Evolutionary conservation across 2,888 invertebrate species (phyloP).

Genomic region (Habrosyne pyritoides): DNA sequence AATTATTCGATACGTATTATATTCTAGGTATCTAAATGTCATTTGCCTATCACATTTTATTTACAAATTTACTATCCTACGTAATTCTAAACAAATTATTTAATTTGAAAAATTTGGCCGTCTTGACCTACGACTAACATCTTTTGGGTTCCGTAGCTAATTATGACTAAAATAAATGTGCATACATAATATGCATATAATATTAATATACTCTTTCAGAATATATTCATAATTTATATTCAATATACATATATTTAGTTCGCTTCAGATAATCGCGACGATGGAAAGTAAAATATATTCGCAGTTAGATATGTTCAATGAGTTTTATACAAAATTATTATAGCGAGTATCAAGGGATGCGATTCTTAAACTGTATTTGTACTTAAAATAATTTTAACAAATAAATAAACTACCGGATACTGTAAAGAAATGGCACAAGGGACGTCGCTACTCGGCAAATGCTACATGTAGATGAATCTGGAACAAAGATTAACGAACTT

Average conservation of each 20-base stretch:
- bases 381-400: slow-evolving; percentile 25
- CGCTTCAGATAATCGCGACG: neutral
- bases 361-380: slow-evolving; percentile 33
- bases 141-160: slow-evolving; percentile 25
- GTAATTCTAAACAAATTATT: slow-evolving; percentile 27
- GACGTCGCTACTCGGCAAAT: slow-evolving; percentile 56
- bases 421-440: slow-evolving; percentile 58
- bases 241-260: neutral
- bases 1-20: neutral
- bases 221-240: neutral
- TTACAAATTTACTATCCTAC: slow-evolving; percentile 16
- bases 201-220: slow-evolving; percentile 20
- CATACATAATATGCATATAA: slow-evolving; percentile 12
- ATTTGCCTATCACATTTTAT: slow-evolving; percentile 13
- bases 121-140: slow-evolving; percentile 52
- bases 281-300: neutral
- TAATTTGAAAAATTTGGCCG: slow-evolving; percentile 55
- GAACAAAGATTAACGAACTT: slow-evolving; percentile 47
- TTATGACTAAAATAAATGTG: slow-evolving; percentile 16
- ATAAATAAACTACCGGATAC: slow-evolving; percentile 67
- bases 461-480: slow-evolving; percentile 56
- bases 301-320: slow-evolving; percentile 61
- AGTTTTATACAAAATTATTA: slow-evolving; percentile 64
- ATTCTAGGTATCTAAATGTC: neutral
- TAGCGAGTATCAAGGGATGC: slow-evolving; percentile 36